Conservation (phyloP, 1,140 invertebrate genomes). For the Antheraea pernyi region DNA sequence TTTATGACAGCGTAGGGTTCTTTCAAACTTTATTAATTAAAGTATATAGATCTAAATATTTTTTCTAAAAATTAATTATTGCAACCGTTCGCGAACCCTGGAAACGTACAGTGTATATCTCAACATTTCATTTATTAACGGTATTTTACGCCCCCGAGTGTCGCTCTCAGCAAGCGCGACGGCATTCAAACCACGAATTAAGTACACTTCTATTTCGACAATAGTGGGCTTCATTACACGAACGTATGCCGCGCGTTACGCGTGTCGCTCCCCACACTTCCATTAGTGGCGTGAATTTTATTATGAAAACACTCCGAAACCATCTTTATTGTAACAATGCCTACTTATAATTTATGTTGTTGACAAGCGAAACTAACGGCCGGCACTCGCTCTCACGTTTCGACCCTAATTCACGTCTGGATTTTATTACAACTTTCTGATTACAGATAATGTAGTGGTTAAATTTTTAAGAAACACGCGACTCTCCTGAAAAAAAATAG, state of each 20-base stretch:
- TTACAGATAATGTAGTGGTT: neutral
- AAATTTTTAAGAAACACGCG: constrained; percentile 14
- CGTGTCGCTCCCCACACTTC: constrained; percentile 59
- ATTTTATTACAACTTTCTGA: constrained; percentile 45
- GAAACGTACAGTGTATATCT: constrained; percentile 25
- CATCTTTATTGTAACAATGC: constrained; percentile 65
- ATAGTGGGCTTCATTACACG: constrained; percentile 68
- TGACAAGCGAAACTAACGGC: constrained; percentile 64
- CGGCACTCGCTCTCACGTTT: constrained; percentile 33
- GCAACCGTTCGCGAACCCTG: neutral
- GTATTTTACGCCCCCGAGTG: constrained; percentile 50
- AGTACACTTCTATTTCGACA: constrained; percentile 64
- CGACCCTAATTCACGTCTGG: constrained; percentile 40
- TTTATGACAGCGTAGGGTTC: too few relatives aligned
- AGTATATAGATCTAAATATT: too few relatives aligned
- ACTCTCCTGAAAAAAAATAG: neutral
- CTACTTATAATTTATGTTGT: constrained; percentile 70
- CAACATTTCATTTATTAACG: constrained; percentile 49
- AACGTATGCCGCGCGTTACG: constrained; percentile 57
- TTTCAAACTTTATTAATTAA: too few relatives aligned
- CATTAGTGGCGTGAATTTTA: constrained; percentile 59
- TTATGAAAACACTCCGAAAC: constrained; percentile 62
- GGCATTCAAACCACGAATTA: constrained; percentile 50
- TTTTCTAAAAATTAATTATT: neutral
- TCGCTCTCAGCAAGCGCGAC: constrained; percentile 34